Conservation (phyloP, 2,888 invertebrate species). For the Eilema griseolum region DNA sequence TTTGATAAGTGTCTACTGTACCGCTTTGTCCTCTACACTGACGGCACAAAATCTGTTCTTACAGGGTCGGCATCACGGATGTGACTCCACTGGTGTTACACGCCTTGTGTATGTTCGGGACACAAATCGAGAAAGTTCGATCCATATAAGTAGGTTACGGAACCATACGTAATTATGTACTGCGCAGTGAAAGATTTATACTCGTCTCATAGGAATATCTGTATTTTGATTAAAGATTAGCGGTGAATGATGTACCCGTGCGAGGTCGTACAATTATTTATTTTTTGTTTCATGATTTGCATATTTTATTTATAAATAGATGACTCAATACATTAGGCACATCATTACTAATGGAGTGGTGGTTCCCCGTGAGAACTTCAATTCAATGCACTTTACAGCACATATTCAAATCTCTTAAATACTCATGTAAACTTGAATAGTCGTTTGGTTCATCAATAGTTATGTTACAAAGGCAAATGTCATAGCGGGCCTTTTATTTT, state of each 20-base stretch:
- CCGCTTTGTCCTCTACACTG: no score
- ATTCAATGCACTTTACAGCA: no score
- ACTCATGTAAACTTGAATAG: no score
- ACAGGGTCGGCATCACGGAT: no score
- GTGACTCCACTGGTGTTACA: no score
- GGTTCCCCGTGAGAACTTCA: background rate
- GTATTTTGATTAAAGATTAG: background rate
- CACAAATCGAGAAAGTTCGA: conserved; percentile 22
- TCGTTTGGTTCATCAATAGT: no score
- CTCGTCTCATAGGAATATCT: conserved; percentile 9
- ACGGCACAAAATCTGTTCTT: no score
- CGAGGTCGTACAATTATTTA: background rate
- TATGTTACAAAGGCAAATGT: no score
- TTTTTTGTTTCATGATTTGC: background rate
- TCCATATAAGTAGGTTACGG: conserved; percentile 42
- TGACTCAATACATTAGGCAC: background rate
- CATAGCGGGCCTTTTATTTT: no score
- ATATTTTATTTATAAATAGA: background rate
- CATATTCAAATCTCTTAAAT: no score
- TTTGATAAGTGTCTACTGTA: no score
- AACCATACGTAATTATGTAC: conserved; percentile 30
- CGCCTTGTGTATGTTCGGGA: background rate
- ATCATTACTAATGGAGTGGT: background rate
- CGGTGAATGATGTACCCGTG: background rate
- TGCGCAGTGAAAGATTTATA: conserved; percentile 21